Evolutionary conservation across 2,797 vertebrate species (phyloP).

Genomic region (Valencia hispanica): DNA sequence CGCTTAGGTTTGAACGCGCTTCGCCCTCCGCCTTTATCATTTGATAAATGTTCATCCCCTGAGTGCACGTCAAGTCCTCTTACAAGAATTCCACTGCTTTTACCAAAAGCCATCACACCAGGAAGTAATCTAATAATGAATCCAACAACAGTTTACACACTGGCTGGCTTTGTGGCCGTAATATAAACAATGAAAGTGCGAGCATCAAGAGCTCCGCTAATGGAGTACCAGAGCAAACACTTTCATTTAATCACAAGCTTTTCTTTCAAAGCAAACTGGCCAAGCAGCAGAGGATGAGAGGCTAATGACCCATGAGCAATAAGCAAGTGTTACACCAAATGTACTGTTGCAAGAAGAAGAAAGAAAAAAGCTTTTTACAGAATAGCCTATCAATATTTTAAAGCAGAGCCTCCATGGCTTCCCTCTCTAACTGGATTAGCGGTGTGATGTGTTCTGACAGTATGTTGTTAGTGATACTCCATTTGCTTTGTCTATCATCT

Average conservation of each 20-base stretch:
- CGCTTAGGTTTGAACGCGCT: slow-evolving; percentile 62
- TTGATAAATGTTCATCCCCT: slow-evolving; percentile 74
- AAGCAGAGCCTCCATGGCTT: slow-evolving; percentile 92
- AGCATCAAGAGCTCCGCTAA: slow-evolving; percentile 72
- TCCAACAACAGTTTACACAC: slow-evolving; percentile 77
- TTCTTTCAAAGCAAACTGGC: slow-evolving; percentile 85
- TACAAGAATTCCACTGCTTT: slow-evolving; percentile 75
- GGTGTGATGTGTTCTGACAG: slow-evolving; percentile 97
- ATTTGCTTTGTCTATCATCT: slow-evolving; percentile 99
- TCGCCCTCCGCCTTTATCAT: slow-evolving; percentile 68
- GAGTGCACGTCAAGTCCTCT: slow-evolving; percentile 68
- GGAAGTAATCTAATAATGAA: slow-evolving; percentile 83
- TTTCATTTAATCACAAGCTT: slow-evolving; percentile 90
- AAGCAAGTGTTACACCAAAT: slow-evolving; percentile 98
- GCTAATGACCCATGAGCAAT: slow-evolving; percentile 98
- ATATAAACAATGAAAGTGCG: slow-evolving; percentile 71
- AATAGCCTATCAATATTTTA: slow-evolving; percentile 99
- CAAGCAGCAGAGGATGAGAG: slow-evolving; percentile 87
- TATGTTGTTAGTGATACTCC: slow-evolving; percentile 97
- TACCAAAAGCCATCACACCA: slow-evolving; percentile 74
- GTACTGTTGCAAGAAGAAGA: slow-evolving; percentile 78
- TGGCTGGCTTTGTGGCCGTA: slow-evolving; percentile 65
- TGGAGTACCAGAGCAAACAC: slow-evolving; percentile 81
- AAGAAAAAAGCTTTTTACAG: slow-evolving; percentile 90
- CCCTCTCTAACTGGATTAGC: slow-evolving; percentile 96